Conservation (phyloP, 2,888 invertebrate genomes). For the Tetrapedia diversipes region DNA sequence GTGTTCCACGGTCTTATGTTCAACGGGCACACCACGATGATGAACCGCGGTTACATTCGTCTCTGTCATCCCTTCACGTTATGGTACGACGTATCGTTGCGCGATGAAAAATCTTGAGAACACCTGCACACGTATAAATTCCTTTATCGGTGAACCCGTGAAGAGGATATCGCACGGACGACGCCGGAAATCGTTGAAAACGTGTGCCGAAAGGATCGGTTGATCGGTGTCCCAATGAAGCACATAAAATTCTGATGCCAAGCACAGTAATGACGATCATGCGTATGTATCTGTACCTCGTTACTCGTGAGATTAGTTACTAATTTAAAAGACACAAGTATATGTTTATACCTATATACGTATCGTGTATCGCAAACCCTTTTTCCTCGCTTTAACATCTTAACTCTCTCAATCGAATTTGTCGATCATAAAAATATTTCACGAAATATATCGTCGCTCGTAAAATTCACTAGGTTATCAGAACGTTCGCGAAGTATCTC, state of each 20-base stretch:
- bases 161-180: neutral
- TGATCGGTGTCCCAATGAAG: slow-evolving; percentile 9
- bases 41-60: slow-evolving; percentile 9
- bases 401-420: neutral
- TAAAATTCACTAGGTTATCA: slow-evolving; percentile 23
- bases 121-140: neutral
- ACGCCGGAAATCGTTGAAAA: slow-evolving; percentile 1
- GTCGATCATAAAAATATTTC: slow-evolving; percentile 43
- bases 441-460: slow-evolving; percentile 31
- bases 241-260: neutral
- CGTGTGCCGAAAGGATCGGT: neutral
- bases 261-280: neutral
- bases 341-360: neutral
- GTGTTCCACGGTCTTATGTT: slow-evolving; percentile 5
- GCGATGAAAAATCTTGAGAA: slow-evolving; percentile 16
- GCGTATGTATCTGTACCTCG: neutral
- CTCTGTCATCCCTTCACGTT: slow-evolving; percentile 3
- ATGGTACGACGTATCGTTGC: slow-evolving; percentile 11
- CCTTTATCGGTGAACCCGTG: neutral
- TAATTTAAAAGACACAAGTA: slow-evolving; percentile 15
- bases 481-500: slow-evolving; percentile 24
- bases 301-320: slow-evolving; percentile 1
- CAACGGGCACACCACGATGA: no score
- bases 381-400: neutral
- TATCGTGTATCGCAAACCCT: neutral